Conservation (phyloP, 2,113 vertebrate species). For the Benitochromis conjunctus region DNA sequence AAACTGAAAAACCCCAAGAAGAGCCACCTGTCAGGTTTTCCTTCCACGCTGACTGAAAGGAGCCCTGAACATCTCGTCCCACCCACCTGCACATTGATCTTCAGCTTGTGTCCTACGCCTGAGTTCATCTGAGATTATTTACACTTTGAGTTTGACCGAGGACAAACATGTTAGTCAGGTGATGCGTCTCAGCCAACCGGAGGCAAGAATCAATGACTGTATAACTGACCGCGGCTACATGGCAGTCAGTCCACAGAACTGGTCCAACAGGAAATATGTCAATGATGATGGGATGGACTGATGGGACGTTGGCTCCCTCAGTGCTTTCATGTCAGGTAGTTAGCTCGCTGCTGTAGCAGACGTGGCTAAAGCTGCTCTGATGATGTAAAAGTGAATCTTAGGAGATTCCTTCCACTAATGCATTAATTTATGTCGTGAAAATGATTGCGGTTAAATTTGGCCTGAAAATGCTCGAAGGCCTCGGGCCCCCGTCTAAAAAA, state of each 20-base stretch:
- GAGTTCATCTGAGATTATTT: neutral
- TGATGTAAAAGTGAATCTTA: neutral
- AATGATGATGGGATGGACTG: neutral
- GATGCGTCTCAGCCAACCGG: neutral
- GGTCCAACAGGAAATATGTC: neutral
- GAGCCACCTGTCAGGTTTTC: neutral
- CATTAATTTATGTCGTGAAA: neutral
- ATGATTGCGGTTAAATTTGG: neutral
- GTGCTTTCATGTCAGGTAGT: neutral
- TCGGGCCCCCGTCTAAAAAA: fast-evolving
- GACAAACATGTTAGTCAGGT: neutral
- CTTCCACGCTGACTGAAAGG: neutral
- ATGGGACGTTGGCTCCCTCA: neutral
- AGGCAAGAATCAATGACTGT: too few relatives aligned
- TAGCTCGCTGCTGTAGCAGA: neutral
- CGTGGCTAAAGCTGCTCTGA: neutral
- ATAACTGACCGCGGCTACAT: neutral
- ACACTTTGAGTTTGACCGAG: neutral
- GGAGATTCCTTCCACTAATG: fast-evolving
- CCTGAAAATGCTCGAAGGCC: neutral
- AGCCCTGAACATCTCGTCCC: neutral
- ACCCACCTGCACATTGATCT: neutral
- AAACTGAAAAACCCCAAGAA: neutral
- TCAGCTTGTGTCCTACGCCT: neutral
- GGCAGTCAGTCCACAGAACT: neutral